These are phyloP conservation scores for Margarornis squamiger DNA, from an alignment of 2,797 vertebrate species.

Conservation along the genomic window DNA sequence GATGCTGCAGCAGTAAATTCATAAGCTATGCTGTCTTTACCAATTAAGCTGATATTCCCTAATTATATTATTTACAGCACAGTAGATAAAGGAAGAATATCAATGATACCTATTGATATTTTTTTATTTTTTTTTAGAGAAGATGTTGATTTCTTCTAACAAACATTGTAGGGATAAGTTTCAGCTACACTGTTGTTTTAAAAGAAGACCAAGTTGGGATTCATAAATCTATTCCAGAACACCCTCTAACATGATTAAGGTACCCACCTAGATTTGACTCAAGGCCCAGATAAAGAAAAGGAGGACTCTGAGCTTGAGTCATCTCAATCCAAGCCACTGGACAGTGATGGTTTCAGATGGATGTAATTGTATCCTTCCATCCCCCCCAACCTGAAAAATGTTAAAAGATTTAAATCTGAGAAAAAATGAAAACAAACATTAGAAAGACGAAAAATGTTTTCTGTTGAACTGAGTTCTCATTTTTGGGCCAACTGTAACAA, in stretches of 20 bases:
- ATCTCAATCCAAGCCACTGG: constrained; percentile 47
- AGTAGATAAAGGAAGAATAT: background rate
- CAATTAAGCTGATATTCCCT: background rate
- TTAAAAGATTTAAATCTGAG: constrained; percentile 43
- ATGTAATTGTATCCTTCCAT: constrained; percentile 21
- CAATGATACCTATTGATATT: background rate
- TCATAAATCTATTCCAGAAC: background rate
- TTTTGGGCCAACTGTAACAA: constrained; percentile 47
- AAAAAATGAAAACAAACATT: constrained; percentile 66
- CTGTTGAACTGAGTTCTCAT: constrained; percentile 23
- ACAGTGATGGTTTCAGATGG: constrained; percentile 10
- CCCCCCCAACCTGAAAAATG: constrained; percentile 27
- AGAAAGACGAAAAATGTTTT: constrained; percentile 58
- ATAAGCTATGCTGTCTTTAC: background rate
- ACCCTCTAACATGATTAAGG: background rate
- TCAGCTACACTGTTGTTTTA: background rate
- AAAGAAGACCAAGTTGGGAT: background rate
- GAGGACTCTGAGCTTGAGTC: background rate
- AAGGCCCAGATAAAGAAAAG: constrained; percentile 27
- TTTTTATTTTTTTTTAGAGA: background rate
- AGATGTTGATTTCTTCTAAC: background rate
- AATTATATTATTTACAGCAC: background rate
- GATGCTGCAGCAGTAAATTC: background rate
- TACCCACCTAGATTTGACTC: constrained; percentile 45
- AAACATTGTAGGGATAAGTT: background rate